These are phyloP conservation scores for Euschistus heros DNA, from an alignment of 1,140 invertebrate species.

Conservation along the genomic window DNA sequence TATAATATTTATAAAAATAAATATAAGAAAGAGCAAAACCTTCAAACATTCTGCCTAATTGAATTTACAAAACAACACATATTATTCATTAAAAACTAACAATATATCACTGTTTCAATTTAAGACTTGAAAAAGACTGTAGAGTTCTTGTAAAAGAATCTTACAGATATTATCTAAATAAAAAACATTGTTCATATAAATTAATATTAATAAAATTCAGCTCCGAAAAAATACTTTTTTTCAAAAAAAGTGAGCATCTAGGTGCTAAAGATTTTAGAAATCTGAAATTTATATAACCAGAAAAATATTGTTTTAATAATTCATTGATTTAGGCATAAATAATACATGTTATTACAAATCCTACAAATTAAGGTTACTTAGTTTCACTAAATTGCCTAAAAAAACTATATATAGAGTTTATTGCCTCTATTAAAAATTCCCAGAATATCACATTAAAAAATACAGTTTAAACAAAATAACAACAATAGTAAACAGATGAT, in stretches of 20 bases:
- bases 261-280: conserved; percentile 9
- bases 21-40: conserved; percentile 26
- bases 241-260: conserved; percentile 8
- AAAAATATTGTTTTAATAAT: not conserved
- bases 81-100: conserved; percentile 24
- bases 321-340: conserved; percentile 9
- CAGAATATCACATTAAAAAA: conserved; percentile 18
- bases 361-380: conserved; percentile 5
- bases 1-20: conserved; percentile 27
- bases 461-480: conserved; percentile 19
- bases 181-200: not conserved
- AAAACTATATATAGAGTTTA: conserved; percentile 14
- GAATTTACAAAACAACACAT: conserved; percentile 26
- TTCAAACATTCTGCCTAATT: conserved; percentile 26
- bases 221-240: not conserved
- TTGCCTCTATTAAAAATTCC: conserved; percentile 11
- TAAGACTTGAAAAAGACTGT: conserved; percentile 24
- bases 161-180: conserved; percentile 17
- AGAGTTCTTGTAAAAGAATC: conserved; percentile 19
- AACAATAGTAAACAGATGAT: conserved; percentile 14
- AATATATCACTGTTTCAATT: conserved; percentile 26
- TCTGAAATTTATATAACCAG: conserved; percentile 5
- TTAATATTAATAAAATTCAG: not conserved
- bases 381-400: conserved; percentile 1
- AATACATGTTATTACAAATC: not conserved